Base-by-base conservation (phyloP, 2,888 invertebrate species). In the Morinoia aosen region DNA sequence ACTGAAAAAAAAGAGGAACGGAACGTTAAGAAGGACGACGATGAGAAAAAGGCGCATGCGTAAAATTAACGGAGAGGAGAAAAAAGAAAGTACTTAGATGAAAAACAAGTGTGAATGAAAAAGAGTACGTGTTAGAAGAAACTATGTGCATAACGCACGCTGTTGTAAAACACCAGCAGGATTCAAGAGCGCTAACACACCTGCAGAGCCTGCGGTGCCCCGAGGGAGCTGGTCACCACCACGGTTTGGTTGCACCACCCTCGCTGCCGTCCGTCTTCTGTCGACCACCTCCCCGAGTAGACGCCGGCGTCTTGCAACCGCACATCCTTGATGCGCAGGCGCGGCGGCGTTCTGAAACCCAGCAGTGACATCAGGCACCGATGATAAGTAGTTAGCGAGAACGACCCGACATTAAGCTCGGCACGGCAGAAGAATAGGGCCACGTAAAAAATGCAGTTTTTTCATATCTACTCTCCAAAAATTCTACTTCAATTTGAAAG, bases 241-340 rank as follows among this genome's bases (percentile, higher is more conserved):
- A 96, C 94, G 16, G 96, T 96, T 95, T 96, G 96, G 96, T 96
- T 96, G 95, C 95, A 94, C 96, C 96, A 96, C 16, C 96, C 96
- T 3, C 57, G 39, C 48, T 40, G 58, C 19, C 56, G n/a, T 33
- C 33, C 3, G 40, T 95, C 95, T 58, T 90, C 61, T 7, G 56
- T 48, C 48, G 58, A 58, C 95, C 95, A 96, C 90, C 57, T 61
- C n/a, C 96, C 96, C 16, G 95, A 88, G 94, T 96, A 96, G 40
- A 95, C 64, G 10, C 96, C 96, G 0, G 94, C 95, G 57, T 96
- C 96, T 58, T 95, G 91, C 95, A 64, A 76, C 91, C 88, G 94
- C 19, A 95, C 96, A 33, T 61, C 58, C 58, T 91, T 95, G 40
- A 96, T 40, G 0, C 96, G 96, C 94, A 96, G 91, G 8, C 96